Conservation (phyloP, 1,140 invertebrate species). For the Drosophila azteca region DNA sequence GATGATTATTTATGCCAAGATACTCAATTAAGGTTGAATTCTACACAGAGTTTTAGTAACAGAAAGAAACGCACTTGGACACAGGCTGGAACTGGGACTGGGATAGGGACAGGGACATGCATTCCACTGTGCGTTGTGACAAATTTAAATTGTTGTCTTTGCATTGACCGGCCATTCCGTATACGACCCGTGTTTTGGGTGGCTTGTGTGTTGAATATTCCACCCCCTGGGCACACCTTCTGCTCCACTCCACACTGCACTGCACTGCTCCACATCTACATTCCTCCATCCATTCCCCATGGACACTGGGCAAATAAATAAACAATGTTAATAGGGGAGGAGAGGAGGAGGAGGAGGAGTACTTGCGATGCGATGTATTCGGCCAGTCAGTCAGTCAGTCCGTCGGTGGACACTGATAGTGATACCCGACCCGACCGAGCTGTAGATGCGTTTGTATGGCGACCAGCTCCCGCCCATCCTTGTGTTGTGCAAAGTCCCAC, state of each 20-base stretch:
- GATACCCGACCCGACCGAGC: slow-evolving; percentile 37
- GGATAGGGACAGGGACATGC: too few species aligned
- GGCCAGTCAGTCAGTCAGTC: slow-evolving; percentile 56
- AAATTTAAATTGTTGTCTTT: slow-evolving; percentile 38
- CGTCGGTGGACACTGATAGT: slow-evolving; percentile 45
- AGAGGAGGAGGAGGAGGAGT: background rate
- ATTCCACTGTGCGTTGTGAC: slow-evolving; percentile 19
- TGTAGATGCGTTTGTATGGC: background rate
- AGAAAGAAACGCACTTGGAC: too few species aligned
- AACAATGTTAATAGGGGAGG: slow-evolving; percentile 24
- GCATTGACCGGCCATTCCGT: slow-evolving; percentile 44
- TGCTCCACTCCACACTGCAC: too few species aligned
- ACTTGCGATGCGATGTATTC: slow-evolving; percentile 22
- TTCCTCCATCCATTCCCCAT: background rate
- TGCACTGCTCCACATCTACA: too few species aligned
- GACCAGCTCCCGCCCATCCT: slow-evolving; percentile 1
- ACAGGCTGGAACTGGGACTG: too few species aligned
- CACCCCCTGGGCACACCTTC: too few species aligned
- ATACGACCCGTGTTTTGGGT: slow-evolving; percentile 38
- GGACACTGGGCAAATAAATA: slow-evolving; percentile 31
- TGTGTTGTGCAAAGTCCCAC: slow-evolving; percentile 17
- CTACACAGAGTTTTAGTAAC: too few species aligned
- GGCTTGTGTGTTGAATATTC: slow-evolving; percentile 6
- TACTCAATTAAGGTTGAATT: too few species aligned
- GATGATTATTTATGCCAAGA: too few species aligned